A percentile compares a stretch with the other conserved stretches of the same genome.
phyloP scores from a whole-genome alignment of 2,888 invertebrate genomes.

The Thymelicus sylvestris region DNA sequence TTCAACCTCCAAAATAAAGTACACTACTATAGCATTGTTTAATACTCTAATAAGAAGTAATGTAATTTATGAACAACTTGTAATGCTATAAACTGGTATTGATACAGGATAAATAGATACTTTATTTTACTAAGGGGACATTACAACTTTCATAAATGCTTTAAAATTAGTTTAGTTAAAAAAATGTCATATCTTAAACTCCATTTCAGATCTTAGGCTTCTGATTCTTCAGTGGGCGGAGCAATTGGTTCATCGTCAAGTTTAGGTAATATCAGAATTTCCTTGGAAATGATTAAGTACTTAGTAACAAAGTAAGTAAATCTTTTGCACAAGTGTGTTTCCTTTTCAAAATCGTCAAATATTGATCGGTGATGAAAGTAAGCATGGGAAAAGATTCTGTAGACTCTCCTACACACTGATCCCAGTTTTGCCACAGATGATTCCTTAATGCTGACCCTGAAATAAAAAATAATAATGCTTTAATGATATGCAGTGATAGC shows the following conservation, averaged over 20 bases:
- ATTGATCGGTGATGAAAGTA: conserved; percentile 98
- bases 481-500: no score
- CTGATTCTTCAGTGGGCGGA: conserved; percentile 80
- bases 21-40: not conserved
- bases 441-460: conserved; percentile 98
- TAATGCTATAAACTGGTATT: conserved; percentile 13
- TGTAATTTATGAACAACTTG: conserved; percentile 2
- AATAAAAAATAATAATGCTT: conserved; percentile 45
- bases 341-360: conserved; percentile 99
- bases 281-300: conserved; percentile 99
- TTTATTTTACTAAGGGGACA: not conserved
- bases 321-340: conserved; percentile 96
- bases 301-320: conserved; percentile 99
- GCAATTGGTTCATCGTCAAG: conserved; percentile 90
- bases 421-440: conserved; percentile 99
- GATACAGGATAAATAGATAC: not conserved
- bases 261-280: conserved; percentile 99
- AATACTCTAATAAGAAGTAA: not conserved
- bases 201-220: conserved; percentile 65
- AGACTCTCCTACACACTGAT: conserved; percentile 98
- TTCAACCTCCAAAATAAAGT: not conserved
- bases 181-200: conserved; percentile 5
- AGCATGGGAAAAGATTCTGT: conserved; percentile 99
- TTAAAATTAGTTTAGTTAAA: conserved; percentile 10
- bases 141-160: conserved; percentile 17